Percentiles rank a stretch among this genome's conserved stretches.
phyloP scores from a whole-genome alignment of 2,888 invertebrate genomes.

The Diadegma fenestrale region DNA sequence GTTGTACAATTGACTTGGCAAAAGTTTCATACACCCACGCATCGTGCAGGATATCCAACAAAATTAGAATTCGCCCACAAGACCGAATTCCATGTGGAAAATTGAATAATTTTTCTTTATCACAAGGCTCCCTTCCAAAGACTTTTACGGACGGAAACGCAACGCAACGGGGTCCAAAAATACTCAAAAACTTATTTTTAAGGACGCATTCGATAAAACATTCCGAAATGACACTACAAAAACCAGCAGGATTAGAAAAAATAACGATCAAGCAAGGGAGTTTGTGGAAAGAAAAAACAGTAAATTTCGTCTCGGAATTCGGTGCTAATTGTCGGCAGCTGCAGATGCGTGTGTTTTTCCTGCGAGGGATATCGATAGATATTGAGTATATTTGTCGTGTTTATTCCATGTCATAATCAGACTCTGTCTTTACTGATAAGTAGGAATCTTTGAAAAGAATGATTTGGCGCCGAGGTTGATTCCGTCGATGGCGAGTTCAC shows the following conservation, averaged over 20 bases:
- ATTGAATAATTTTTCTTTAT: not conserved
- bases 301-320: not conserved
- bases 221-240: too few relatives aligned
- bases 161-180: not conserved
- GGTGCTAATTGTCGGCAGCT: not conserved
- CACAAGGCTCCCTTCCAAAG: not conserved
- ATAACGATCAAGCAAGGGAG: not conserved
- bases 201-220: too few relatives aligned
- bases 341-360: not conserved
- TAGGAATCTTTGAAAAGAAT: slow-evolving; percentile 3
- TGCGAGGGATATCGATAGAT: slow-evolving; percentile 28
- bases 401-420: slow-evolving; percentile 17
- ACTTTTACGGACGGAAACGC: not conserved
- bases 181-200: not conserved
- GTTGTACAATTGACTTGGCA: slow-evolving; percentile 51
- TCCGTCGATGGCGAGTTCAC: slow-evolving; percentile 74
- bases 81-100: not conserved
- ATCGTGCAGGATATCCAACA: not conserved
- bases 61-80: not conserved
- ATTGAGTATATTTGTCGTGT: slow-evolving; percentile 3
- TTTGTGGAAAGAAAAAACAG: not conserved
- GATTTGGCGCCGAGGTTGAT: not conserved
- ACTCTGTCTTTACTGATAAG: slow-evolving; percentile 23
- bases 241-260: too few relatives aligned
- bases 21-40: not conserved